phyloP scores from a whole-genome alignment of 1,140 invertebrate genomes.

The Drosophila punjabiensis region DNA sequence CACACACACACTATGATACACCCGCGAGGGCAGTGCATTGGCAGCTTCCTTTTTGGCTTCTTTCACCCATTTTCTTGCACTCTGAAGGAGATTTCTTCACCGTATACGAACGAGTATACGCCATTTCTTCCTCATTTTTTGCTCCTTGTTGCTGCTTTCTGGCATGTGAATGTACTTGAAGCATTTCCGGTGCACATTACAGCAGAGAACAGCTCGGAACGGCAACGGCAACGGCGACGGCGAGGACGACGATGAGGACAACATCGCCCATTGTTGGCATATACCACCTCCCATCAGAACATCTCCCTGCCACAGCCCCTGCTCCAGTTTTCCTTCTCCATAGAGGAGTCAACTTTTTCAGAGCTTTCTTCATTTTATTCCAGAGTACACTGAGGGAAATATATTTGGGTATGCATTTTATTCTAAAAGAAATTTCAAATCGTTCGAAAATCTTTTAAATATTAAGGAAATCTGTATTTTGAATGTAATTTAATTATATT shows the following conservation, averaged over 20 bases:
- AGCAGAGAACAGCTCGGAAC: conserved; percentile 41
- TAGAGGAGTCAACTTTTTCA: conserved; percentile 65
- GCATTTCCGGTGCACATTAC: conserved; percentile 82
- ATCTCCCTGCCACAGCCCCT: conserved; percentile 9
- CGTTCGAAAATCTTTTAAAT: background rate
- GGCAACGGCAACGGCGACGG: conserved; percentile 60
- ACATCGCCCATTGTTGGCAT: conserved; percentile 71
- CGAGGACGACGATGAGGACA: conserved; percentile 65
- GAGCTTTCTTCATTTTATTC: conserved; percentile 47
- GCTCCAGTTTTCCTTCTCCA: background rate
- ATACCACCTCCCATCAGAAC: conserved; percentile 38
- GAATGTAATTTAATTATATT: too few relatives aligned
- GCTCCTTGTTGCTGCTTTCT: conserved; percentile 55
- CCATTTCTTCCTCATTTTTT: conserved; percentile 38
- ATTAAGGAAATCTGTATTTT: too few relatives aligned
- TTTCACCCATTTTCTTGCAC: conserved; percentile 57
- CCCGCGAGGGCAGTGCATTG: conserved; percentile 47
- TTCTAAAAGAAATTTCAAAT: background rate
- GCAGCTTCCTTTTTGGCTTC: conserved; percentile 64
- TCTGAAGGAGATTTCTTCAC: conserved; percentile 26
- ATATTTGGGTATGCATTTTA: background rate
- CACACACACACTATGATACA: conserved; percentile 1
- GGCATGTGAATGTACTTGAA: conserved; percentile 82
- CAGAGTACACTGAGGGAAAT: conserved; percentile 1
- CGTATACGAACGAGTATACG: conserved; percentile 10